Base-by-base conservation (phyloP, 2,888 invertebrate species). In the Herminia tarsipennalis region DNA sequence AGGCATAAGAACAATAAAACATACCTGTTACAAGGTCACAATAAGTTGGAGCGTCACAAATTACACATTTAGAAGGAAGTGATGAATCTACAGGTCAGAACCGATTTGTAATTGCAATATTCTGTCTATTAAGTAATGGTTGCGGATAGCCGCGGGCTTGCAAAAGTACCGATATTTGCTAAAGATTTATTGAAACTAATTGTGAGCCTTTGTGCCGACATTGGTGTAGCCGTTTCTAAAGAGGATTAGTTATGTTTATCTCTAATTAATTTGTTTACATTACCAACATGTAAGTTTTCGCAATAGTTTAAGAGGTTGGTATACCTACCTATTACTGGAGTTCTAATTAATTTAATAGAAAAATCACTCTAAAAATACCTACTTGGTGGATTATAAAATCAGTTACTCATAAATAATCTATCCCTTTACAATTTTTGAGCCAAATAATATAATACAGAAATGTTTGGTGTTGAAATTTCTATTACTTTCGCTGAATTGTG, bases 61-160 rank as follows among this genome's bases (percentile, higher is more conserved):
- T 45, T 40, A 41, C 40, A 56, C 45, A 47, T 47, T 57, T 56
- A 59, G 63, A 59, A 56, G 64, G 70, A 70, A 70, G 69, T 63
- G 46, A 29, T 29, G 34, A 30, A 9, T 46, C 20, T 40, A 35
- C 25, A 39, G 12, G 24, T 34, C 28, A 55, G 41, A 54, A 25
- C 44, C 51, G 38, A 54, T 57, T 57, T 66, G 71, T 68, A 62
- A 70, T 66, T 71, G 54, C 28, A 18, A 38, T 35, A 22, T 39
- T 39, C 17, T 34, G 39, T 24, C 21, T 22, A 22, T 10, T 34
- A 38, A 38, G 22, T 24, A 29, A 20, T 42, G 22, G 30, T 49
- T 43, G 36, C 9, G 32, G 48, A 40, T 33, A 29, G 56, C 64
- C 50, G 32, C 43, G 9, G 53, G 63, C 54, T 22, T 27, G 50